These are phyloP conservation scores for Eristalinus sepulchralis DNA, from an alignment of 2,888 invertebrate species.

Conservation along the genomic window DNA sequence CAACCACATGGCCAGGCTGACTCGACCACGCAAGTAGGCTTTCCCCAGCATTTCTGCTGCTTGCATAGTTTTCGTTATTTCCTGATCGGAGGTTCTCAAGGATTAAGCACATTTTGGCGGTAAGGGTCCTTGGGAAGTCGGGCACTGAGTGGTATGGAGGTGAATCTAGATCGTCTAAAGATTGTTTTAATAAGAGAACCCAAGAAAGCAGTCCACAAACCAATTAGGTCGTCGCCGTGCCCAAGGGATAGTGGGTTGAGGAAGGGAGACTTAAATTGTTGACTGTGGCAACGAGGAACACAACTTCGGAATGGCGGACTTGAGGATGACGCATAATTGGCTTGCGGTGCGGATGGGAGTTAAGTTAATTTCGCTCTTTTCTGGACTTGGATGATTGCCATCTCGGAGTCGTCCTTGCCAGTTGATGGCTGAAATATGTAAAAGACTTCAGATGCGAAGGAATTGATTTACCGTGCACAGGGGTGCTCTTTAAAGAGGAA, in stretches of 20 bases:
- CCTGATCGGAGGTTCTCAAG: neutral
- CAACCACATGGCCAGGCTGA: slow-evolving; percentile 30
- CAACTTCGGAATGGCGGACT: slow-evolving; percentile 74
- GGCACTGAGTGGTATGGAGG: neutral
- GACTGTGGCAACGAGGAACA: slow-evolving; percentile 79
- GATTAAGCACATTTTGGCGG: neutral
- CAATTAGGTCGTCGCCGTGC: slow-evolving; percentile 40
- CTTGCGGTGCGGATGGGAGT: neutral
- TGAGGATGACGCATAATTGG: slow-evolving; percentile 65
- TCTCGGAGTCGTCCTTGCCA: neutral
- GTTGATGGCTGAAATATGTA: neutral
- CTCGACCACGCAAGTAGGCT: slow-evolving; percentile 26
- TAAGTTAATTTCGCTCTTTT: neutral
- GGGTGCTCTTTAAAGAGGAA: neutral
- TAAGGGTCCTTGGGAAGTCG: neutral
- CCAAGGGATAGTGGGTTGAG: slow-evolving; percentile 68
- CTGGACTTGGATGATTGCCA: neutral
- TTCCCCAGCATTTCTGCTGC: slow-evolving; percentile 14
- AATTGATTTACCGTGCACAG: neutral
- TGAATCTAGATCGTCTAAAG: neutral
- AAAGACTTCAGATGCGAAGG: neutral
- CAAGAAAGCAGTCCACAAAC: neutral
- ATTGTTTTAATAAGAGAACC: neutral
- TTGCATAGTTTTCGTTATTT: neutral
- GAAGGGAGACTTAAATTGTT: slow-evolving; percentile 72